Evolutionary conservation across 1,140 invertebrate genomes (phyloP).

Genomic region (Trachymyrmex septentrionalis): DNA sequence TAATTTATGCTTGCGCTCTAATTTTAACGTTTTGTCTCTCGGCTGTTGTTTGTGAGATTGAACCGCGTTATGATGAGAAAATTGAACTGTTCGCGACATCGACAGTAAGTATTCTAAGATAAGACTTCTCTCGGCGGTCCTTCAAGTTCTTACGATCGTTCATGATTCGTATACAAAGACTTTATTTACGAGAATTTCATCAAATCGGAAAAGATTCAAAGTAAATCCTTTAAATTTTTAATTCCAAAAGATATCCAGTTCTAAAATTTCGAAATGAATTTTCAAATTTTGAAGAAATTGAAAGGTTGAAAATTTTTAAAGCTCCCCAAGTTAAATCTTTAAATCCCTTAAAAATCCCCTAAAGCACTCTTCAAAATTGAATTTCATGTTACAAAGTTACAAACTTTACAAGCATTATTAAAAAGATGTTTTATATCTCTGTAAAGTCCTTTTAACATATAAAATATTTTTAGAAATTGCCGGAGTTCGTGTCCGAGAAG

Average conservation of each 20-base stretch:
- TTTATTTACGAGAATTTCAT: neutral
- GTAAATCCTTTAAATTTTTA: neutral
- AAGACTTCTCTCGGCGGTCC: neutral
- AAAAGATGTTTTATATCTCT: neutral
- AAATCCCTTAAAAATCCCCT: neutral
- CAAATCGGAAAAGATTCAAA: neutral
- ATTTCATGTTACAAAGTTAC: neutral
- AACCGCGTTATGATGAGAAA: slow-evolving; percentile 63
- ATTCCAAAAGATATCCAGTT: slow-evolving; percentile 19
- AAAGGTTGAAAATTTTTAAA: neutral
- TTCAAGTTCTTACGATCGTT: neutral
- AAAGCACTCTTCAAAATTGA: neutral
- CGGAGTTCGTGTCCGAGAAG: slow-evolving; percentile 16
- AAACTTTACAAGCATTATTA: neutral
- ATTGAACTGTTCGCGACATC: slow-evolving; percentile 62
- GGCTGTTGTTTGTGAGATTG: slow-evolving; percentile 46
- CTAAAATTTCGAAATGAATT: neutral
- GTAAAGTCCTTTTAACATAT: slow-evolving; percentile 13
- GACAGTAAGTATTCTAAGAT: slow-evolving; percentile 41
- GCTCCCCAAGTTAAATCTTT: neutral
- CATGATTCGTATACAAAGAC: neutral
- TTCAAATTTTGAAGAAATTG: no score
- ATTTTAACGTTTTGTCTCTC: slow-evolving; percentile 19
- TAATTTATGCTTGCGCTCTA: neutral
- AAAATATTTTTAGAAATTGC: slow-evolving; percentile 21